Evolutionary conservation across 2,797 vertebrate genomes (phyloP).

Genomic region (Dendrocincla fuliginosa): DNA sequence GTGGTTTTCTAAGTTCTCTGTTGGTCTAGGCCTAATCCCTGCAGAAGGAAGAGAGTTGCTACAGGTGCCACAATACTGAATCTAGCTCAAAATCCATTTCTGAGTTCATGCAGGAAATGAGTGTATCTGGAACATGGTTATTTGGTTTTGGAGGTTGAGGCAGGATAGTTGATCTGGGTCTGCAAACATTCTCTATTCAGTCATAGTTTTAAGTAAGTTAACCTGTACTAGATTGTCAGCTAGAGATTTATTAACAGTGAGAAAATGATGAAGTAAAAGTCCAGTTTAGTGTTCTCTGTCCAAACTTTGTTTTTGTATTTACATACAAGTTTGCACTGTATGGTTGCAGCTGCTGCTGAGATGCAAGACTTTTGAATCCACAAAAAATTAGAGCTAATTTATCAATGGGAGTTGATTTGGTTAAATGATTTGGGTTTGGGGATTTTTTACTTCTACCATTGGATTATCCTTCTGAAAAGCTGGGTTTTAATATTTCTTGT

Average conservation of each 20-base stretch:
- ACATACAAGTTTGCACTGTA: background rate
- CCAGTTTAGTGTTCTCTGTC: background rate
- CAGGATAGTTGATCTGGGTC: background rate
- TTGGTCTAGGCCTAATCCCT: background rate
- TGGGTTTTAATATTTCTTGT: background rate
- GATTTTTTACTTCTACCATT: background rate
- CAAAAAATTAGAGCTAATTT: background rate
- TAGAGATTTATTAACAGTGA: background rate
- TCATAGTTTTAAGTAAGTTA: background rate
- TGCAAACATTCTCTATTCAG: background rate
- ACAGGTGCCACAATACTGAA: background rate
- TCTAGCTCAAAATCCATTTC: background rate
- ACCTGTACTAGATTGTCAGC: background rate
- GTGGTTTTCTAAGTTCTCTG: background rate
- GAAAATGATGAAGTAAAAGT: background rate
- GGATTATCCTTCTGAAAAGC: background rate
- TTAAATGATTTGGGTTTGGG: background rate
- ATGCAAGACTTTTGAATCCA: background rate
- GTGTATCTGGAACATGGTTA: background rate
- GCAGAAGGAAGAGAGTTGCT: background rate
- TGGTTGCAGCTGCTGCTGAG: background rate
- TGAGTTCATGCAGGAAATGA: background rate
- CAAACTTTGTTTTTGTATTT: background rate
- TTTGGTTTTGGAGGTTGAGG: fast-evolving
- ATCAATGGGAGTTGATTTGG: background rate